Evolutionary conservation across 2,888 invertebrate genomes (phyloP).

Genomic region (Caenorhabditis afra): DNA sequence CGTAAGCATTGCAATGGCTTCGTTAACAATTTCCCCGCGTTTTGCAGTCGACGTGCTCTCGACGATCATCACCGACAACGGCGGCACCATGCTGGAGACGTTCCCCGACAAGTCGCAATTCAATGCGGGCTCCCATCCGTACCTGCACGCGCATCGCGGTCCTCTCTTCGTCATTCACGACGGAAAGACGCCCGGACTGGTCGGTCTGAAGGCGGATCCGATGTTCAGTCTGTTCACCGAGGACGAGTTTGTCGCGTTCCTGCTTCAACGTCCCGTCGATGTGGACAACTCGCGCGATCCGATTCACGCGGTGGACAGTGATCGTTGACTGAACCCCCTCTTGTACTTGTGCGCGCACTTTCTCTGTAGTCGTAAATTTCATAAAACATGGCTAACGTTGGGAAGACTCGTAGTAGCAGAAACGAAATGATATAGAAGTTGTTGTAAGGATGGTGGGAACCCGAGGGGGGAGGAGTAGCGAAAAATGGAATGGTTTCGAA

Average conservation of each 20-base stretch:
- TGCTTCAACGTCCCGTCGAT: constrained; percentile 6
- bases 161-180: constrained; percentile 25
- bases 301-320: too few relatives aligned
- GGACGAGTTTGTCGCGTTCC: constrained; percentile 3
- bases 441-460: too few relatives aligned
- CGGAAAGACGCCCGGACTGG: not conserved
- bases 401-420: too few relatives aligned
- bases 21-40: not conserved
- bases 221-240: constrained; percentile 17
- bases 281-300: not conserved
- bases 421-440: too few relatives aligned
- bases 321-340: too few relatives aligned
- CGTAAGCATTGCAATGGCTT: constrained; percentile 15
- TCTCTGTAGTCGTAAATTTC: too few relatives aligned
- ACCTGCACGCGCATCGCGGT: constrained; percentile 14
- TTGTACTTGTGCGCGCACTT: too few relatives aligned
- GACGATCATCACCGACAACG: not conserved
- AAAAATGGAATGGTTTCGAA: too few relatives aligned
- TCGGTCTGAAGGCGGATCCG: not conserved
- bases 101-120: constrained; percentile 1
- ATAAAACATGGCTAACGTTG: too few relatives aligned
- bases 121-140: constrained; percentile 13
- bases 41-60: constrained; percentile 1
- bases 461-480: too few relatives aligned
- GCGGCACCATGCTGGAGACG: not conserved